Evolutionary conservation across 2,888 invertebrate species (phyloP).

Genomic region (Phengaris arion): DNA sequence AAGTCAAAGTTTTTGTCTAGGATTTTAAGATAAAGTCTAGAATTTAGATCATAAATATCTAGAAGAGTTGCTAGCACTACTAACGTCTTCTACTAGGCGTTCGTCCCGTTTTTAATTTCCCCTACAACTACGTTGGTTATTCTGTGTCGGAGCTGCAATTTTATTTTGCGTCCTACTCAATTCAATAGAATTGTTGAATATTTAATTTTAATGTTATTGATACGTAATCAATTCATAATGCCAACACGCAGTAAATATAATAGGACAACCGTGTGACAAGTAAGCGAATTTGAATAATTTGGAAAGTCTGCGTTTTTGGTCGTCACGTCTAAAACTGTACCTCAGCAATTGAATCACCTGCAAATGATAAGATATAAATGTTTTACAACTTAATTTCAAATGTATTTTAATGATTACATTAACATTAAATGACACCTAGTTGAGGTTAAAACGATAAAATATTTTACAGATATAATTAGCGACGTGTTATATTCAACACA

Average conservation of each 20-base stretch:
- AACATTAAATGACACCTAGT: slow-evolving; percentile 4
- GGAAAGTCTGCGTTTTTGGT: slow-evolving; percentile 21
- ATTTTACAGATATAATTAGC: not conserved
- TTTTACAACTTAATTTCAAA: slow-evolving; percentile 9
- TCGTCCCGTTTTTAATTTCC: no score
- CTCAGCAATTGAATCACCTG: not conserved
- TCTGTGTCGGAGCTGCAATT: not conserved
- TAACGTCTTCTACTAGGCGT: no score
- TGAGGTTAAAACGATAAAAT: not conserved
- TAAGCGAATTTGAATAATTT: slow-evolving; percentile 21
- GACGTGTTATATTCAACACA: slow-evolving; percentile 2
- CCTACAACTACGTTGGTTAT: not conserved
- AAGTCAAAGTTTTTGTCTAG: no score
- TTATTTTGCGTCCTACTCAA: not conserved
- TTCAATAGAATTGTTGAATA: slow-evolving; percentile 42
- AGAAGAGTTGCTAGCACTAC: no score
- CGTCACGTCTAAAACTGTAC: not conserved
- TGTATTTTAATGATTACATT: not conserved
- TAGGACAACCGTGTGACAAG: slow-evolving; percentile 1
- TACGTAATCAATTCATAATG: slow-evolving; percentile 18
- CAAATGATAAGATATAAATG: slow-evolving; percentile 4
- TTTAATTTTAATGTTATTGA: slow-evolving; percentile 9
- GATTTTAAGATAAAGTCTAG: no score
- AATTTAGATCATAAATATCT: no score
- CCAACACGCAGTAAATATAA: not conserved